Conservation (phyloP, 2,797 vertebrate genomes). For the Emydoidea blandingii region DNA sequence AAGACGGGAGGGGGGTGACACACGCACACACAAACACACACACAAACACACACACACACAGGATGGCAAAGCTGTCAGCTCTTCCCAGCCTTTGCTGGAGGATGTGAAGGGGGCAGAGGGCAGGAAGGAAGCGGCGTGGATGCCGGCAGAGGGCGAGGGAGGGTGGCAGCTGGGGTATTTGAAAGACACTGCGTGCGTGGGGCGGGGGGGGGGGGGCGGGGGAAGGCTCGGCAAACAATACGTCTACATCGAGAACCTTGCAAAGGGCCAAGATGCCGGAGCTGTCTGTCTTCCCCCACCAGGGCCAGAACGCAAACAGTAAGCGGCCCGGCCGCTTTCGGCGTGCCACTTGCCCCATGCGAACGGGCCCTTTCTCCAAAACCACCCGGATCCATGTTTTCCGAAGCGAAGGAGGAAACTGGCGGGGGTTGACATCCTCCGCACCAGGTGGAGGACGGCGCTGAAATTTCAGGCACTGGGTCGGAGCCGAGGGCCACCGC, state of each 20-base stretch:
- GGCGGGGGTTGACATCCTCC: no score
- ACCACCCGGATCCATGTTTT: not conserved
- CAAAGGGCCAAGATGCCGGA: not conserved
- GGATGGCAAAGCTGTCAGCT: not conserved
- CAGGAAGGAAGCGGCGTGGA: not conserved
- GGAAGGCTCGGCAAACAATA: not conserved
- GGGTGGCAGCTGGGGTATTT: not conserved
- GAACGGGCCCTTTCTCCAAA: not conserved
- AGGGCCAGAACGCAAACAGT: not conserved
- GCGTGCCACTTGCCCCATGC: no score
- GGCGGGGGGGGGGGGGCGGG: not conserved
- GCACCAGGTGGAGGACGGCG: no score
- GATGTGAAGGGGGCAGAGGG: not conserved
- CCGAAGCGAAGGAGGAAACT: no score
- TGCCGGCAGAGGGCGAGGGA: no score
- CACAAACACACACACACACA: no score
- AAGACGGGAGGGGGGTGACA: not conserved
- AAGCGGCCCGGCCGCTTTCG: no score
- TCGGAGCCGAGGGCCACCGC: no score
- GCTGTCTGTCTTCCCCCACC: not conserved
- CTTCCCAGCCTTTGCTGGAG: not conserved
- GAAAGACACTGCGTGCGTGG: not conserved
- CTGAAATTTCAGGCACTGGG: no score
- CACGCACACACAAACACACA: not conserved
- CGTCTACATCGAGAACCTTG: not conserved